These are phyloP conservation scores for Nyctibius grandis DNA, from an alignment of 2,797 vertebrate species.

Conservation along the genomic window DNA sequence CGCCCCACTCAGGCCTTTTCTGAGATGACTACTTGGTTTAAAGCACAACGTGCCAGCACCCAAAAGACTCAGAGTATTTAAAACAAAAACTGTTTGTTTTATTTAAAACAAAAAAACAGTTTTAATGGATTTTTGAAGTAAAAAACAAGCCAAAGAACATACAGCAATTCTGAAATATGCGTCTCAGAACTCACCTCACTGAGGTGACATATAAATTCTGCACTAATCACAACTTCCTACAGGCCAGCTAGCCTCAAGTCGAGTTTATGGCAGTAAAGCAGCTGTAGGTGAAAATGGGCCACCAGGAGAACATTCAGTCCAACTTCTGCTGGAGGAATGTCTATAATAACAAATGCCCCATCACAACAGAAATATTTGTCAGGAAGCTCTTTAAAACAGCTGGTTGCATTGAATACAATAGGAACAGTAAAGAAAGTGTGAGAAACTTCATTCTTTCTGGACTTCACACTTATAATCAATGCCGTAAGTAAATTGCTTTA, in stretches of 20 bases:
- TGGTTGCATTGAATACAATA: background rate
- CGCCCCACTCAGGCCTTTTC: background rate
- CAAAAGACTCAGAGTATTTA: background rate
- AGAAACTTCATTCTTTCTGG: background rate
- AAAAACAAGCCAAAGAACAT: conserved; percentile 13
- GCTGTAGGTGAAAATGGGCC: conserved; percentile 16
- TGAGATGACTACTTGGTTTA: background rate
- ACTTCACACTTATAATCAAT: background rate
- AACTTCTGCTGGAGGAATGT: conserved; percentile 7
- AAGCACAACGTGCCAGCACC: background rate
- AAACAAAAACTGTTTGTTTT: too few species aligned
- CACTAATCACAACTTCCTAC: background rate
- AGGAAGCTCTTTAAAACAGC: conserved; percentile 11
- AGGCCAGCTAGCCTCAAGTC: background rate
- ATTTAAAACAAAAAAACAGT: too few species aligned
- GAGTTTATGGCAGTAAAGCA: background rate
- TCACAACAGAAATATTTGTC: conserved; percentile 37
- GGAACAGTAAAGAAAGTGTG: background rate
- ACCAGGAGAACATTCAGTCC: background rate
- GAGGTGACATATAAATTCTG: background rate
- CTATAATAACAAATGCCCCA: conserved; percentile 9
- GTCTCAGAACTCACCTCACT: background rate
- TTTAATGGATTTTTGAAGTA: background rate
- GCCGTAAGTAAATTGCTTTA: background rate
- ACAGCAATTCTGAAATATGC: background rate